phyloP scores from a whole-genome alignment of 2,888 invertebrate species.

The Lamproptera curius region DNA sequence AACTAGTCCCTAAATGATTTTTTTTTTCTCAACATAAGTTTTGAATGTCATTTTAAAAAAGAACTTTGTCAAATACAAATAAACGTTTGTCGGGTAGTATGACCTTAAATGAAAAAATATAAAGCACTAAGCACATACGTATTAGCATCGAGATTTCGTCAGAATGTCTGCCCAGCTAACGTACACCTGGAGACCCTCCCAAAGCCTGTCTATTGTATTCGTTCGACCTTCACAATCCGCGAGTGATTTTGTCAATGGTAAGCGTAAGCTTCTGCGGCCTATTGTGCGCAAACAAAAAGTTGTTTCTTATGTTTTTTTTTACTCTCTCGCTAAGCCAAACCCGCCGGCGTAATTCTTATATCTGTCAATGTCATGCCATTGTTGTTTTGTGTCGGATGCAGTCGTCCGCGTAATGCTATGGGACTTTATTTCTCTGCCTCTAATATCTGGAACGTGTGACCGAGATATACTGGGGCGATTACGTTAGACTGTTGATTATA shows the following conservation, averaged over 20 bases:
- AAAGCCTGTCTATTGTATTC: slow-evolving; percentile 15
- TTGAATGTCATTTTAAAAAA: no score
- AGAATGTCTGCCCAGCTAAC: slow-evolving; percentile 5
- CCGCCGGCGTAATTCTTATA: slow-evolving; percentile 15
- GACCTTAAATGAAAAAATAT: no score
- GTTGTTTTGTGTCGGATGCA: slow-evolving; percentile 13
- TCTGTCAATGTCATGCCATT: slow-evolving; percentile 22
- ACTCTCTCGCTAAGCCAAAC: background rate
- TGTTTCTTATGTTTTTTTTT: slow-evolving; percentile 8
- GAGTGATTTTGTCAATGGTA: slow-evolving; percentile 20
- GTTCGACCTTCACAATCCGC: slow-evolving; percentile 20
- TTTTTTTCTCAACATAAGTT: no score
- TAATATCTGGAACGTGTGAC: slow-evolving; percentile 19
- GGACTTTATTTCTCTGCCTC: slow-evolving; percentile 2
- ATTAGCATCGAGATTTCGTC: no score
- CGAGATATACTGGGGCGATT: background rate
- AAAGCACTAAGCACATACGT: no score
- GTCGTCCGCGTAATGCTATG: slow-evolving; percentile 10
- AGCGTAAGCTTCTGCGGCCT: slow-evolving; percentile 14
- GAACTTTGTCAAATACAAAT: no score
- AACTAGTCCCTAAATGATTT: no score
- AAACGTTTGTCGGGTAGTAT: no score
- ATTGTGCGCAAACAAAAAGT: slow-evolving; percentile 15
- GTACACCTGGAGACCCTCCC: slow-evolving; percentile 12
- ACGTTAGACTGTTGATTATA: background rate